Base-by-base conservation (phyloP, 2,797 vertebrate species). In the Sciaenops ocellatus region DNA sequence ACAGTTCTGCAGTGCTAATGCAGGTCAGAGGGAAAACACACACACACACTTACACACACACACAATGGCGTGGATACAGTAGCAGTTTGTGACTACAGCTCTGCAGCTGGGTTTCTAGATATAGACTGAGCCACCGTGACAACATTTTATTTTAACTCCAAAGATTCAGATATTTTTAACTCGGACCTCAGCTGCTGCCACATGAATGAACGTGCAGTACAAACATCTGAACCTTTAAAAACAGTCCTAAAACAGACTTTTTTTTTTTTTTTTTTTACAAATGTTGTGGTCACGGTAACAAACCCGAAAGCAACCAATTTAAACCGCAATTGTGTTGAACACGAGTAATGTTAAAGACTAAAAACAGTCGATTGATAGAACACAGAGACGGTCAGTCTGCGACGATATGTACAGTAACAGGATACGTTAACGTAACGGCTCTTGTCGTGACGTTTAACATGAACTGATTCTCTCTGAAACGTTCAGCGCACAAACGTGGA, bases 121-220 rank as follows among this genome's bases (percentile, higher is more conserved):
- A 17, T 9, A 47, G n/a, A 56, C 47, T 64, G 64, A 73, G 26
- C 6, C 26, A 7, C 71, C 26, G 2, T 73, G 60, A 64, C 18
- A n/a, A 8, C 6, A 18, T 24, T 52, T 57, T 24, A 24, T 56
- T 22, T 30, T 44, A 30, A 38, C 48, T 54, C 26, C 59, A 24
- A n/a, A 48, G 30, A 54, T 60, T 41, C 3, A 2, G 6, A 38
- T 68, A 56, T 61, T 51, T 61, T 62, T 44, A 46, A 42, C 18
- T 44, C 38, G 7, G 12, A 50, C 17, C 28, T 66, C 15, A 22
- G 8, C 34, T 47, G 57, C 47, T 2, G 8, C 24, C 17, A 13
- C 65, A 26, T 41, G 41, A 63, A 28, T 30, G 12, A 30, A 59
- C 34, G 8, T 9, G 8, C 34, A 8, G 20, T 8, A 28, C 22